Conservation (phyloP, 2,888 invertebrate genomes). For the Ophioninae sp. region DNA sequence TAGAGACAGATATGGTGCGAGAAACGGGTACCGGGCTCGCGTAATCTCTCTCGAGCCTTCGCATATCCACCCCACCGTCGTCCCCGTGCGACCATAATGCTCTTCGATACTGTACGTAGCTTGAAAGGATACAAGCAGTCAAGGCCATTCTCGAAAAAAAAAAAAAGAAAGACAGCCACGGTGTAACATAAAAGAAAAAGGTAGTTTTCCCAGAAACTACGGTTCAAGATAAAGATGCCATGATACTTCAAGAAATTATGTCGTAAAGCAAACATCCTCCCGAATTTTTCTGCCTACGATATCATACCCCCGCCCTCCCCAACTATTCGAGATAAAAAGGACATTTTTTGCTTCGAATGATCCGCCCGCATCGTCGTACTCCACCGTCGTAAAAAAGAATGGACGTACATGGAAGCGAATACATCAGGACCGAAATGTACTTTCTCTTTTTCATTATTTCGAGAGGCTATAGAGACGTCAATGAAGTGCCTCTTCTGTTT, state of each 20-base stretch:
- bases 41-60: conserved; percentile 35
- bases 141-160: conserved; percentile 3
- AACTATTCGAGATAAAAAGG: neutral
- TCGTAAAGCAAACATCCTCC: conserved; percentile 3
- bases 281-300: conserved; percentile 39
- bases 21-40: conserved; percentile 6
- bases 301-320: conserved; percentile 1
- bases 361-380: neutral
- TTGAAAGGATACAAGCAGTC: conserved; percentile 1
- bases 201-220: conserved; percentile 1
- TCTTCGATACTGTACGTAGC: conserved; percentile 31
- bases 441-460: neutral
- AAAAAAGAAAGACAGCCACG: conserved; percentile 10
- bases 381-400: neutral
- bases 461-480: neutral
- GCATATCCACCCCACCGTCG: conserved; percentile 5
- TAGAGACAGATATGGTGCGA: conserved; percentile 27
- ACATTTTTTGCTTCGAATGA: neutral
- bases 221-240: conserved; percentile 11
- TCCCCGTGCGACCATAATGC: conserved; percentile 34
- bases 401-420: neutral
- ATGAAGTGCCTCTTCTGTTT: neutral
- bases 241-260: conserved; percentile 41
- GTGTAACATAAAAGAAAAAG: conserved; percentile 6
- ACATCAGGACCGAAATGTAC: neutral